Evolutionary conservation across 1,140 invertebrate species (phyloP).

Genomic region (Drosophila pachea): DNA sequence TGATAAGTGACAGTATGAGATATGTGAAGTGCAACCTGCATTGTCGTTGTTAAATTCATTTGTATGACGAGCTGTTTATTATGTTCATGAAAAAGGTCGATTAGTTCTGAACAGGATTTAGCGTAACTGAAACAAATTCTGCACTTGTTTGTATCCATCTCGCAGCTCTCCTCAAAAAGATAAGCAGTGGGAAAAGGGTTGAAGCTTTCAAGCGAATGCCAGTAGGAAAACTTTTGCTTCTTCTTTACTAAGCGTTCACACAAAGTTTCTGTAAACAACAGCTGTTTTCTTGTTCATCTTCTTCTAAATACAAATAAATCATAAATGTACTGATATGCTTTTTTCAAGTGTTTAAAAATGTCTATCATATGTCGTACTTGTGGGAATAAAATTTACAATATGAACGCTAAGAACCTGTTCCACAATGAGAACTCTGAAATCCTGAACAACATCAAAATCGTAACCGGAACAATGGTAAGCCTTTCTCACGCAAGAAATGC

Average conservation of each 20-base stretch:
- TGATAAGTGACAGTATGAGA: background rate
- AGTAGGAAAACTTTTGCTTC: background rate
- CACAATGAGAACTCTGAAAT: conserved; percentile 29
- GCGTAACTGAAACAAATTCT: conserved; percentile 24
- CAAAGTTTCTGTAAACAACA: background rate
- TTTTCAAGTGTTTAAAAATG: conserved; percentile 27
- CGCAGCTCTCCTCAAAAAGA: background rate
- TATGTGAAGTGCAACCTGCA: conserved; percentile 19
- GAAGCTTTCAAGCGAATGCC: background rate
- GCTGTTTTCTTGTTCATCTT: background rate
- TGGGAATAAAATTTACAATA: conserved; percentile 53
- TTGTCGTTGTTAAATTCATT: conserved; percentile 35
- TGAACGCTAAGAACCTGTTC: conserved; percentile 56
- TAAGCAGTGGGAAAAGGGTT: background rate
- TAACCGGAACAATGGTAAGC: conserved; percentile 42
- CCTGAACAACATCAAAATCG: conserved; percentile 34
- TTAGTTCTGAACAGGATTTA: background rate
- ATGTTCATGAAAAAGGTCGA: conserved; percentile 27
- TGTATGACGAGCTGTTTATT: conserved; percentile 34
- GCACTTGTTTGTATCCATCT: conserved; percentile 13
- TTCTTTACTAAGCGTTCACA: background rate
- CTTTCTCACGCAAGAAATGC: background rate
- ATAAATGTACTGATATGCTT: background rate
- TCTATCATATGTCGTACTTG: conserved; percentile 52
- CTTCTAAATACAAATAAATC: background rate